phyloP scores from a whole-genome alignment of 2,113 vertebrate species.

The Gobiocypris rarus region DNA sequence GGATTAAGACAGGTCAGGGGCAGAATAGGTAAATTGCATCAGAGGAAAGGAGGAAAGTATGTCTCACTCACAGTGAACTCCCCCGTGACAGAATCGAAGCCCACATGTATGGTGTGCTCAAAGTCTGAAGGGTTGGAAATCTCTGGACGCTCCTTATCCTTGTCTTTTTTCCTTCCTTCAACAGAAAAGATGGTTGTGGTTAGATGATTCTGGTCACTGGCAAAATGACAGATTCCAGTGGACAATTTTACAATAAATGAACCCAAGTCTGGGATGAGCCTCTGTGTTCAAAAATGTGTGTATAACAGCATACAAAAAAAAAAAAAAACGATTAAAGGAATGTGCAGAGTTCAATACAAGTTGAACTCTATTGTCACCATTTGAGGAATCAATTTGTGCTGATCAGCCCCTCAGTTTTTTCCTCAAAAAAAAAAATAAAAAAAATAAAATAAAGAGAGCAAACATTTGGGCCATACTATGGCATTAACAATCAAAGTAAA shows the following conservation, averaged over 20 bases:
- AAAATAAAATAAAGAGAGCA: too few relatives aligned
- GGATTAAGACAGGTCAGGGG: constrained; percentile 1
- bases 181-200: constrained; percentile 24
- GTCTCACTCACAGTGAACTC: constrained; percentile 92
- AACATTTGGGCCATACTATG: not conserved
- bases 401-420: too few relatives aligned
- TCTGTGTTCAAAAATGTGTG: not conserved
- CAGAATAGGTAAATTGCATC: not conserved
- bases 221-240: not conserved
- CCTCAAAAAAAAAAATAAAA: not conserved
- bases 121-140: constrained; percentile 97
- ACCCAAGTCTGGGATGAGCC: not conserved
- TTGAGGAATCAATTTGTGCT: not conserved
- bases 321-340: not conserved
- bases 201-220: constrained; percentile 13
- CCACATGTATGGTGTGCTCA: constrained; percentile 97
- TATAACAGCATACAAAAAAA: not conserved
- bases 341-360: not conserved
- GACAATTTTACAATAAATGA: not conserved
- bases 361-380: not conserved
- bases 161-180: constrained; percentile 89
- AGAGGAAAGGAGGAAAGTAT: not conserved
- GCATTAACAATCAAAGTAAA: not conserved
- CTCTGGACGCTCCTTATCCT: constrained; percentile 95
- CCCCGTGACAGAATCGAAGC: constrained; percentile 96